phyloP scores from a whole-genome alignment of 2,888 invertebrate species.

The Meiosimyza platycephala region DNA sequence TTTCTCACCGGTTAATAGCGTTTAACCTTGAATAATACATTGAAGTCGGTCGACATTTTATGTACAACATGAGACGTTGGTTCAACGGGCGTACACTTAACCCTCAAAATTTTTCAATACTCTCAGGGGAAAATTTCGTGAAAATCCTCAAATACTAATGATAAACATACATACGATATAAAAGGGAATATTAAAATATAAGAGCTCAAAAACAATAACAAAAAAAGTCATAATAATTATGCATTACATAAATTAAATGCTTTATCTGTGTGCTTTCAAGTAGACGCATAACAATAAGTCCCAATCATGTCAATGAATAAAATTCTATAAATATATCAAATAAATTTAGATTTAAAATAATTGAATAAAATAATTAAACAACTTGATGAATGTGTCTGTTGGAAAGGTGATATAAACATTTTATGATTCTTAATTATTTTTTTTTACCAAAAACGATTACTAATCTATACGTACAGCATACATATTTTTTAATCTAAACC shows the following conservation, averaged over 20 bases:
- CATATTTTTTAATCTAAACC: too few relatives aligned
- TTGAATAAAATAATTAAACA: not conserved
- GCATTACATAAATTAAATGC: not conserved
- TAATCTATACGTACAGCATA: too few relatives aligned
- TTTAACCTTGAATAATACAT: too few relatives aligned
- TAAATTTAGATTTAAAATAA: not conserved
- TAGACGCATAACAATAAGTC: constrained; percentile 4
- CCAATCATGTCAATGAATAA: not conserved
- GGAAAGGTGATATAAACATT: not conserved
- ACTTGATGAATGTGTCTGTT: not conserved
- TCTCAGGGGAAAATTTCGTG: not conserved
- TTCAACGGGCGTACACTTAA: not conserved
- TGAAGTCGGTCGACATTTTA: too few relatives aligned
- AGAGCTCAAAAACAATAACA: not conserved
- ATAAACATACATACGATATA: not conserved
- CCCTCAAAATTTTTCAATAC: not conserved
- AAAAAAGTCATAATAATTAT: not conserved
- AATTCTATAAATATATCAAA: too few relatives aligned
- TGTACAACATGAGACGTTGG: too few relatives aligned
- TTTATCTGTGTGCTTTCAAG: constrained; percentile 21
- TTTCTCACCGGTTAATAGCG: too few relatives aligned
- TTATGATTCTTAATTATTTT: not conserved
- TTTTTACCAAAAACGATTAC: too few relatives aligned
- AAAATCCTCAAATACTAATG: too few relatives aligned
- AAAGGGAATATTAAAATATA: not conserved